Percentiles rank a stretch among this genome's conserved stretches.
These are phyloP conservation scores for Picathartes gymnocephalus DNA, from an alignment of 2,113 vertebrate genomes.

Conservation along the genomic window DNA sequence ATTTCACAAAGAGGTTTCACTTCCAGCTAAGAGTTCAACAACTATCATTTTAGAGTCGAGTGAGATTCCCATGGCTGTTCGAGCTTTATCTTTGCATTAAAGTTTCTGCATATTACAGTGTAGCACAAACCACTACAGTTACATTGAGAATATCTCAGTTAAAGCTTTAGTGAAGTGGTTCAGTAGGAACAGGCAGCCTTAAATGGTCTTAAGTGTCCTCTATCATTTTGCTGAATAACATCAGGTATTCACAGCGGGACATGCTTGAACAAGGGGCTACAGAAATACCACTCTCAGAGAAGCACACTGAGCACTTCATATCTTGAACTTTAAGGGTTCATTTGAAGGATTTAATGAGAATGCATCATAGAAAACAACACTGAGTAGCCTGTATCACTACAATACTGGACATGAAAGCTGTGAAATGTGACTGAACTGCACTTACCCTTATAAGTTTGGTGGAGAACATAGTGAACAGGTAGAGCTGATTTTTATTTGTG, in stretches of 20 bases:
- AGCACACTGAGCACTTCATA: not conserved
- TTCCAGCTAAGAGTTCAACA: not conserved
- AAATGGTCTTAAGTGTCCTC: not conserved
- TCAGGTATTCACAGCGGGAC: not conserved
- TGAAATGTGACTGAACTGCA: not conserved
- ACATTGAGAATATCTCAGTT: not conserved
- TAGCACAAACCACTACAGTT: not conserved
- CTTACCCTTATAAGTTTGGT: slow-evolving; percentile 71
- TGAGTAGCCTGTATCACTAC: not conserved
- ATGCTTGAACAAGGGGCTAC: not conserved
- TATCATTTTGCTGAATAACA: not conserved
- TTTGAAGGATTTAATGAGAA: not conserved
- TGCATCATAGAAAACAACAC: not conserved
- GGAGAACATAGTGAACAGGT: slow-evolving; percentile 78
- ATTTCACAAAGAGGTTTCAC: not conserved
- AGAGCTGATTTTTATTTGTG: slow-evolving; percentile 86
- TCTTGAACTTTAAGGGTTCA: not conserved
- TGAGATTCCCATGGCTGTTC: not conserved
- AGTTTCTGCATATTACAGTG: not conserved
- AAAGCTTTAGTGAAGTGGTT: not conserved
- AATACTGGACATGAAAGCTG: not conserved
- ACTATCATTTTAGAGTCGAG: not conserved
- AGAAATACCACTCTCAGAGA: not conserved
- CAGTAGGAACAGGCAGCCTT: not conserved
- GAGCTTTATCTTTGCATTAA: not conserved